Base-by-base conservation (phyloP, 1,140 invertebrate species). In the Pomphorhynchus laevis region DNA sequence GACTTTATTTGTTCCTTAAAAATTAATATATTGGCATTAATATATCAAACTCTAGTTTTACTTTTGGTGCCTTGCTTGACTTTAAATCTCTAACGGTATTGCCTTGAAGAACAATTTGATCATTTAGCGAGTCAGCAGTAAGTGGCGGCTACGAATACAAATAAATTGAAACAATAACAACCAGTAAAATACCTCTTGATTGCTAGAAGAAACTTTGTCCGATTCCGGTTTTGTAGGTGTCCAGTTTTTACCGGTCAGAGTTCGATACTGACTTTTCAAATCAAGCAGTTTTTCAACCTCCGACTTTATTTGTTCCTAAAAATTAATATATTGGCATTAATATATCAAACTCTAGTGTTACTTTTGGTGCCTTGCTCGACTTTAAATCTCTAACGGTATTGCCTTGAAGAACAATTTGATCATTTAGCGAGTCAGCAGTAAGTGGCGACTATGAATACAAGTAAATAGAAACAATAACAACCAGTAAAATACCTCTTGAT, bases 211-310 rank as follows among this genome's bases (percentile, higher is more conserved):
- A n/a, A n/a, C n/a, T n/a, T n/a, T n/a, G n/a, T n/a, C n/a, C n/a
- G n/a, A n/a, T n/a, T n/a, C n/a, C n/a, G n/a, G n/a, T n/a, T n/a
- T n/a, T n/a, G n/a, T n/a, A n/a, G 51, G 52, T 38, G 53, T 53
- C 53, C 53, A 56, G n/a, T 56, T 54, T 34, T 49, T 46, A 14
- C 54, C 54, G 37, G 52, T 50, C 3, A 44, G 44, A 20, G 53
- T 47, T 58, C 70, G 71, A 50, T 66, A 75, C 34, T 71, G 59
- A 0, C 59, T 56, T 54, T 75, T 75, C n/a, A 75, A 52, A 6
- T 47, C 49, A 11, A 71, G 49, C 21, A 72, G 51, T 25, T 48
- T 49, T 47, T 70, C 65, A 1, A 70, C 66, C 44, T 64, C 67
- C 20, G 49, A 48, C 44, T 69, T 66, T 43, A 72, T 56, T 24